phyloP scores from a whole-genome alignment of 2,113 vertebrate genomes.

The Tychaedon coryphoeus region DNA sequence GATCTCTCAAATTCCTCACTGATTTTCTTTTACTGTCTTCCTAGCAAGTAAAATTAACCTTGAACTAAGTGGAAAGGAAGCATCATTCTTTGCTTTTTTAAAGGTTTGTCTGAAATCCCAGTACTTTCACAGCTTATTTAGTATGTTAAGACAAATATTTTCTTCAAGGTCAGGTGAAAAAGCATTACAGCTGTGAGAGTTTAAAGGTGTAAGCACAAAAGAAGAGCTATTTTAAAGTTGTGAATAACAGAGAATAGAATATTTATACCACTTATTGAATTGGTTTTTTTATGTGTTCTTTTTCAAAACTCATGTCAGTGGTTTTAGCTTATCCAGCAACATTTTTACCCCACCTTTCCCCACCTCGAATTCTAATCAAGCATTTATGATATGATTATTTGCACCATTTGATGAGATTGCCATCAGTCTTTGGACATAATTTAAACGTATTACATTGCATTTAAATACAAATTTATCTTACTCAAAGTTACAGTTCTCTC shows the following conservation, averaged over 20 bases:
- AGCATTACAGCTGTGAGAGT: background rate
- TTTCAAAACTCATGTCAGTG: background rate
- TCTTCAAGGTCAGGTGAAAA: constrained; percentile 26
- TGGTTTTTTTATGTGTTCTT: background rate
- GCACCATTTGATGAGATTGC: background rate
- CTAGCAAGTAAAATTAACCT: constrained; percentile 28
- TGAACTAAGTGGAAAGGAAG: constrained; percentile 2
- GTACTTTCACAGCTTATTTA: background rate
- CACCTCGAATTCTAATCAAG: background rate
- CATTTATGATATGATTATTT: background rate
- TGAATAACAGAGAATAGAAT: background rate
- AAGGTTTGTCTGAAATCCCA: background rate
- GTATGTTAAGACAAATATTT: background rate
- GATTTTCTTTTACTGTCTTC: background rate
- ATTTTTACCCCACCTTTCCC: background rate
- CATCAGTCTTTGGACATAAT: background rate
- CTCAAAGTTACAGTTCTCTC: background rate
- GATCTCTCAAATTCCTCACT: background rate
- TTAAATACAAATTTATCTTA: background rate
- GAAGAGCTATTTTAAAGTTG: background rate
- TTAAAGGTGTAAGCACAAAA: constrained; percentile 6
- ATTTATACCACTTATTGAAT: background rate
- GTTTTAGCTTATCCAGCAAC: background rate
- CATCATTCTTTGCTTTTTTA: background rate
- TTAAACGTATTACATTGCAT: background rate